phyloP scores from a whole-genome alignment of 2,888 invertebrate species.

The Caenorhabditis auriculariae region DNA sequence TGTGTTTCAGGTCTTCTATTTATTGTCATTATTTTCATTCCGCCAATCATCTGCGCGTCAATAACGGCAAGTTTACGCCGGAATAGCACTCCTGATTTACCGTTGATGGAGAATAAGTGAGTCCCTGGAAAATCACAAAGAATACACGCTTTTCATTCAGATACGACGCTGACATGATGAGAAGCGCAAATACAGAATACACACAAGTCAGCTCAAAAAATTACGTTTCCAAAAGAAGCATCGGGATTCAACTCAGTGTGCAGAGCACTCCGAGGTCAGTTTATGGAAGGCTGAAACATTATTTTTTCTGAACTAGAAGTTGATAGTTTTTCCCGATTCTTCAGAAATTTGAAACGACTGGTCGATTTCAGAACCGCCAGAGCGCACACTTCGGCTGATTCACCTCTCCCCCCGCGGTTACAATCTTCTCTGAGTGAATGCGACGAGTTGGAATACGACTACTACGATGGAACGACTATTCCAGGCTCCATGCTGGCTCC shows the following conservation, averaged over 20 bases:
- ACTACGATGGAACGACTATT: slow-evolving; percentile 50
- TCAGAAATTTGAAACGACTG: background rate
- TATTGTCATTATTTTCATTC: slow-evolving; percentile 40
- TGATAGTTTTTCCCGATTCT: background rate
- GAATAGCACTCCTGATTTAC: slow-evolving; percentile 33
- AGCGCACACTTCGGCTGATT: slow-evolving; percentile 30
- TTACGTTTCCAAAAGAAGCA: slow-evolving; percentile 47
- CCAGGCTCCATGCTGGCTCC: slow-evolving; percentile 50
- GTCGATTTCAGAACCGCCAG: slow-evolving; percentile 24
- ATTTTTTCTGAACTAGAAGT: background rate
- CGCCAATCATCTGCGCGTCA: slow-evolving; percentile 40
- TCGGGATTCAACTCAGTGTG: slow-evolving; percentile 55
- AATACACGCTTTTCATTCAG: slow-evolving; percentile 23
- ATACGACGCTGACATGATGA: slow-evolving; percentile 53
- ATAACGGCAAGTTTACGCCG: slow-evolving; percentile 34
- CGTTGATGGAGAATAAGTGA: slow-evolving; percentile 40
- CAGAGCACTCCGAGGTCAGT: slow-evolving; percentile 56
- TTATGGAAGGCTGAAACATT: background rate
- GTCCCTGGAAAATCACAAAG: background rate
- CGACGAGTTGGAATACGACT: slow-evolving; percentile 53
- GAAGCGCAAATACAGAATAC: slow-evolving; percentile 55
- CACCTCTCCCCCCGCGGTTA: slow-evolving; percentile 33
- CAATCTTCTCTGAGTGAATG: slow-evolving; percentile 34
- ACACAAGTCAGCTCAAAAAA: slow-evolving; percentile 45
- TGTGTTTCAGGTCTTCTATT: slow-evolving; percentile 30